A percentile compares a stretch with the other conserved stretches of the same genome.
Conservation (phyloP, 2,797 vertebrate species). For the Psittacula echo region DNA sequence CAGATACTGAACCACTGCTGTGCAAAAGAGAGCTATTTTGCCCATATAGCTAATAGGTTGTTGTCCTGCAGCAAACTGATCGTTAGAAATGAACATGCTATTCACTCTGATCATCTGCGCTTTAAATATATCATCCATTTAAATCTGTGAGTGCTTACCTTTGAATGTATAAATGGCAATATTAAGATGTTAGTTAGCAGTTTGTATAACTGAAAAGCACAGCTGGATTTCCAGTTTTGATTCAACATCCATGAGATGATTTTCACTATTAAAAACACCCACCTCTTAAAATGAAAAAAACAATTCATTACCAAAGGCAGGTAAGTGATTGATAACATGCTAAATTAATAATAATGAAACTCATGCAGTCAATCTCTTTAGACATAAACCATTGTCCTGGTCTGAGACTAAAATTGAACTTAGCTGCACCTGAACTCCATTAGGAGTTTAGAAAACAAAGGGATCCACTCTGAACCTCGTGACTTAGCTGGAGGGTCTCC, state of each 20-base stretch:
- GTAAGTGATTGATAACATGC: neutral
- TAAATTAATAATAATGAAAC: neutral
- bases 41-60: neutral
- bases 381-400: neutral
- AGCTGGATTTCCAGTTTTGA: neutral
- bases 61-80: neutral
- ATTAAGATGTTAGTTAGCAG: neutral
- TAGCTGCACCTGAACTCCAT: neutral
- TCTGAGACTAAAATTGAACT: neutral
- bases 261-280: neutral
- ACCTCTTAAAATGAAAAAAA: no score
- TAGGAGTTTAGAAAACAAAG: neutral
- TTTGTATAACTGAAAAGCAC: neutral
- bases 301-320: neutral
- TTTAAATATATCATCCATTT: neutral
- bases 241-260: neutral
- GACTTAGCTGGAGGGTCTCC: neutral
- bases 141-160: neutral
- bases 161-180: neutral
- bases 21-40: neutral
- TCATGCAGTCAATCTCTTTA: neutral
- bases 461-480: neutral
- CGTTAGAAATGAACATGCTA: neutral
- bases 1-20: neutral
- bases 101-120: neutral